Evolutionary conservation across 2,113 vertebrate species (phyloP), one percentile per base, ranked within the genome.

Genomic region (Calyptommatus sinebrachiatus): DNA sequence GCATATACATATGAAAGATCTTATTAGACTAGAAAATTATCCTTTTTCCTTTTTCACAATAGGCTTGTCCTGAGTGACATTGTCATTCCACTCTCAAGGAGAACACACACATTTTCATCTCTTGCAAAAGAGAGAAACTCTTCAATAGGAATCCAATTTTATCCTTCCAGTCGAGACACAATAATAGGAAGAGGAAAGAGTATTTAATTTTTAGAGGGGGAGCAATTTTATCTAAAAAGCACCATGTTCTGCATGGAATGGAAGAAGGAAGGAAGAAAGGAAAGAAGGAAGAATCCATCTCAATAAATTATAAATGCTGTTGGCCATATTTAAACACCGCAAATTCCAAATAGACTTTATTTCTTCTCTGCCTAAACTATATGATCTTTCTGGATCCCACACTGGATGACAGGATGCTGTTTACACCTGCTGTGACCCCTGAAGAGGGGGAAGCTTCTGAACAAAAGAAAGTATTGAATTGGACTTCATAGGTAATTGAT

Each of bases 1-100:
- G 22, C 26, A 2, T n/a, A 29, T 31, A 66, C 68, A 16, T 73
- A 6, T 74, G 70, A 22, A 66, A 26, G 67, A 69, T 20, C 46
- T 73, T 81, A 73, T 86, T 70, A 77, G 71, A 66, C 12, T 41
- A 73, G 82, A 29, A 90, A 85, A 84, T 86, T 45, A 80, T 62
- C 10, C 1, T 41, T 4, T 20, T 84, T 84, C 69, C 20, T 72
- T 79, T 84, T 78, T 29, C 5, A 70, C 73, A 84, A 69, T 81
- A 85, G 69, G 57, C 48, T 77, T 46, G 62, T 82, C 7, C 45
- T 78, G 24, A 68, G 62, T 78, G 26, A 63, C 41, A 74, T 31
- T 45, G 76, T 31, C 60, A 83, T 60, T 72, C 41, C 71, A 73
- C 10, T 77, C 60, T 60, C 77, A 70, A 78, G 57, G 68, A 69